phyloP scores from a whole-genome alignment of 2,888 invertebrate genomes.

The Actias luna region DNA sequence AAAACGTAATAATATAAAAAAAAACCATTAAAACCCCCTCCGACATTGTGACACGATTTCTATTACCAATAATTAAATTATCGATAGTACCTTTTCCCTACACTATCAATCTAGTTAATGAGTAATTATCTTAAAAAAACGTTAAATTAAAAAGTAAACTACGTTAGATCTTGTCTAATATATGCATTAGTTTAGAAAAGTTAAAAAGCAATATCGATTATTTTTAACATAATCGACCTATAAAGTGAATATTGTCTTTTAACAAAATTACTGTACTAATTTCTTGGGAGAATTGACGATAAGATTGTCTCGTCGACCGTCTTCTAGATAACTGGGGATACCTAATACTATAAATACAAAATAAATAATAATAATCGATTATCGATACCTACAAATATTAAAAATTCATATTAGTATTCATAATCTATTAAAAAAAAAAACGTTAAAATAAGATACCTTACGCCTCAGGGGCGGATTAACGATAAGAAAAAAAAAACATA shows the following conservation, averaged over 20 bases:
- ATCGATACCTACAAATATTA: background rate
- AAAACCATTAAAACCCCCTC: background rate
- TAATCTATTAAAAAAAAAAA: background rate
- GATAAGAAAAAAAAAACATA: background rate
- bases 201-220: background rate
- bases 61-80: background rate
- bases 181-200: background rate
- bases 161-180: background rate
- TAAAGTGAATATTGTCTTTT: conserved; percentile 5
- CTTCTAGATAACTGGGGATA: no score
- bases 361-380: background rate
- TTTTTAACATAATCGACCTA: background rate
- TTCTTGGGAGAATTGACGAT: background rate
- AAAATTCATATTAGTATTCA: background rate
- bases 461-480: background rate
- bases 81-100: background rate
- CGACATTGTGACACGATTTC: background rate
- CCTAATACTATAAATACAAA: background rate
- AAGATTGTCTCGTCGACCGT: no score
- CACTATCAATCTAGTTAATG: background rate
- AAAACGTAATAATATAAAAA: background rate
- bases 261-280: background rate
- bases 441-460: background rate
- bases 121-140: background rate
- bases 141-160: background rate